Evolutionary conservation across 2,113 vertebrate genomes (phyloP).

Genomic region (Polypterus senegalus): DNA sequence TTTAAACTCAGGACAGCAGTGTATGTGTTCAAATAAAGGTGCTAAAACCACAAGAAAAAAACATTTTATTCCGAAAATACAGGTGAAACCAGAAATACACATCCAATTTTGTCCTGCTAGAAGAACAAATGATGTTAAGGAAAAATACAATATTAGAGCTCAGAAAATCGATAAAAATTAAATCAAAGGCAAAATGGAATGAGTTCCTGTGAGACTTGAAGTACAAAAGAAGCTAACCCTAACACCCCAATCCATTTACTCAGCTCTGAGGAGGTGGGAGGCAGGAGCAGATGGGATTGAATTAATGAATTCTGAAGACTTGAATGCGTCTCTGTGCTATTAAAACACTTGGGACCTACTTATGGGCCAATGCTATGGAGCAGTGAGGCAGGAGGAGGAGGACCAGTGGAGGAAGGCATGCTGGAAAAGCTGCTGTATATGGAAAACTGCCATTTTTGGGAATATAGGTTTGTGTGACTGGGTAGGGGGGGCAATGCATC

Average conservation of each 20-base stretch:
- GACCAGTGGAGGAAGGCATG: too few relatives aligned
- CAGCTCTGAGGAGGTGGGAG: constrained; percentile 28
- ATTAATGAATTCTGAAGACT: constrained; percentile 26
- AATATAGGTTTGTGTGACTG: too few relatives aligned
- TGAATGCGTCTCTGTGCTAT: constrained; percentile 26
- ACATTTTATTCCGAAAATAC: background rate
- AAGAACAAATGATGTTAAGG: background rate
- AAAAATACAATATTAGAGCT: constrained; percentile 15
- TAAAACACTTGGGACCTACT: constrained; percentile 9
- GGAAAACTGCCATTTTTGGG: too few relatives aligned
- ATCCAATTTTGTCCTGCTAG: background rate
- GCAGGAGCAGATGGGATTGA: constrained; percentile 37
- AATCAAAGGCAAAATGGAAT: background rate
- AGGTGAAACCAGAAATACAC: background rate
- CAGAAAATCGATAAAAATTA: constrained; percentile 3
- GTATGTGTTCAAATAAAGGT: background rate
- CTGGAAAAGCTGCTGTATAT: too few relatives aligned
- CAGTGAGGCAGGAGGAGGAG: too few relatives aligned
- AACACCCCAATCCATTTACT: background rate
- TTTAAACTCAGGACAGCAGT: background rate
- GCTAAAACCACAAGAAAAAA: background rate
- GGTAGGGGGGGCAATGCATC: too few relatives aligned
- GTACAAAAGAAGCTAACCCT: background rate
- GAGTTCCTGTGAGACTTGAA: background rate
- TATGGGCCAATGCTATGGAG: too few relatives aligned